A percentile compares a stretch with the other conserved stretches of the same genome.
phyloP scores from a whole-genome alignment of 2,797 vertebrate species.

The Enteromius unitaeniatus region DNA sequence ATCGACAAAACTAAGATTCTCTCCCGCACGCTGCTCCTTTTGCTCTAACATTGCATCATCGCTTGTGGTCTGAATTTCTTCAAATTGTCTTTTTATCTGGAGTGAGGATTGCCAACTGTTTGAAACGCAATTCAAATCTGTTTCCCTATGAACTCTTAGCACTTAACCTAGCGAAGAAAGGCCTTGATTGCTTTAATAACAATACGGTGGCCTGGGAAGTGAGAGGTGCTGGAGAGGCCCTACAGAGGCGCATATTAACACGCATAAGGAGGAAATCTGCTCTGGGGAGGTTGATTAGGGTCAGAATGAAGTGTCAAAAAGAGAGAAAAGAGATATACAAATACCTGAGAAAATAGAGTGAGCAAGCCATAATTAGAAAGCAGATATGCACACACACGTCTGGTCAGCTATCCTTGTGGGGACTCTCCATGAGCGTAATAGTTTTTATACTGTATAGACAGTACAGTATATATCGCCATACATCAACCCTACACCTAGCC shows the following conservation, averaged over 20 bases:
- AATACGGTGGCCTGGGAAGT: constrained; percentile 75
- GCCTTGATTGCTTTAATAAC: constrained; percentile 83
- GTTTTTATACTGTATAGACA: too few relatives aligned
- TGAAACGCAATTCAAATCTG: constrained; percentile 73
- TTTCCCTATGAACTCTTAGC: constrained; percentile 74
- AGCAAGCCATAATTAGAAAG: constrained; percentile 23
- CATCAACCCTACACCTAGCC: too few relatives aligned
- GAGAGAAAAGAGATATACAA: constrained; percentile 68
- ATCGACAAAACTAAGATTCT: constrained; percentile 59
- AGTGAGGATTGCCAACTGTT: constrained; percentile 54
- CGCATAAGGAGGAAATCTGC: constrained; percentile 65
- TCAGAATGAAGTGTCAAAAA: constrained; percentile 71
- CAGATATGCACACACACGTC: background rate
- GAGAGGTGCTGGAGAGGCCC: constrained; percentile 62
- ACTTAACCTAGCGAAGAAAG: constrained; percentile 75
- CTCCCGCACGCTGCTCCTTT: constrained; percentile 36
- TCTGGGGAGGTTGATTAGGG: constrained; percentile 66
- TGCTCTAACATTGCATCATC: constrained; percentile 28
- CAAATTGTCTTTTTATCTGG: constrained; percentile 57
- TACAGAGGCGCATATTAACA: constrained; percentile 62
- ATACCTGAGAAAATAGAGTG: constrained; percentile 64
- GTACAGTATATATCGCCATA: too few relatives aligned
- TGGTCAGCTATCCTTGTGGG: too few relatives aligned
- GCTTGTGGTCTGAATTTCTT: constrained; percentile 38
- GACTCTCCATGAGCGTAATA: too few relatives aligned